Conservation (phyloP, 2,888 invertebrate species). For the Polydrusus cervinus region DNA sequence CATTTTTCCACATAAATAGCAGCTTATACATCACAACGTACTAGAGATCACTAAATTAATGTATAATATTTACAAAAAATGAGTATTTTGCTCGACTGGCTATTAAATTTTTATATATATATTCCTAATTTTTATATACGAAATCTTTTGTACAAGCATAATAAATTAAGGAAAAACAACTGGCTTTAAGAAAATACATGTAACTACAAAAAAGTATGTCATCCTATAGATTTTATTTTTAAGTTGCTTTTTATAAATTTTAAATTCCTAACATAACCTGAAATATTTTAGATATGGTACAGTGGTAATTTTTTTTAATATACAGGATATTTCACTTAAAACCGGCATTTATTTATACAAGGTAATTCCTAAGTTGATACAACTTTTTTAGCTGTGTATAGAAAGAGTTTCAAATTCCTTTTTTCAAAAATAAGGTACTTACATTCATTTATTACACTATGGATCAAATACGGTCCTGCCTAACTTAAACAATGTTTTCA, state of each 20-base stretch:
- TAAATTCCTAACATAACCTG: neutral
- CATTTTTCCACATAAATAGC: slow-evolving; percentile 64
- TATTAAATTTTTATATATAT: slow-evolving; percentile 56
- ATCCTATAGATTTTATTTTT: neutral
- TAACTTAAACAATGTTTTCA: too few relatives aligned
- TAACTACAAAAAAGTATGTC: slow-evolving; percentile 17
- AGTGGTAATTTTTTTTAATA: too few relatives aligned
- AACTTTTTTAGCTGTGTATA: too few relatives aligned
- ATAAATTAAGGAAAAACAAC: slow-evolving; percentile 66
- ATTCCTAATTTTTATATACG: slow-evolving; percentile 50
- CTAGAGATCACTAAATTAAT: slow-evolving; percentile 67
- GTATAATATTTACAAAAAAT: slow-evolving; percentile 66
- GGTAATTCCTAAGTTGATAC: too few relatives aligned
- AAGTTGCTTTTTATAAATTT: neutral
- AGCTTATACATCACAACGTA: slow-evolving; percentile 66
- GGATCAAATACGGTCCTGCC: too few relatives aligned
- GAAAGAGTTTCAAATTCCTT: too few relatives aligned
- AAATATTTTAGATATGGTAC: too few relatives aligned
- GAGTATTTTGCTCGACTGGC: slow-evolving; percentile 69
- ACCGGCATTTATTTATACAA: too few relatives aligned
- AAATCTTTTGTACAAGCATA: slow-evolving; percentile 58
- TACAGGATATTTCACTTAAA: too few relatives aligned
- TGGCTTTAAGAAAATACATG: slow-evolving; percentile 62
- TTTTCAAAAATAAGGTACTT: too few relatives aligned
- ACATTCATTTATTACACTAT: too few relatives aligned